These are phyloP conservation scores for Darevskia mixta DNA, from an alignment of 2,797 vertebrate genomes.

Conservation along the genomic window DNA sequence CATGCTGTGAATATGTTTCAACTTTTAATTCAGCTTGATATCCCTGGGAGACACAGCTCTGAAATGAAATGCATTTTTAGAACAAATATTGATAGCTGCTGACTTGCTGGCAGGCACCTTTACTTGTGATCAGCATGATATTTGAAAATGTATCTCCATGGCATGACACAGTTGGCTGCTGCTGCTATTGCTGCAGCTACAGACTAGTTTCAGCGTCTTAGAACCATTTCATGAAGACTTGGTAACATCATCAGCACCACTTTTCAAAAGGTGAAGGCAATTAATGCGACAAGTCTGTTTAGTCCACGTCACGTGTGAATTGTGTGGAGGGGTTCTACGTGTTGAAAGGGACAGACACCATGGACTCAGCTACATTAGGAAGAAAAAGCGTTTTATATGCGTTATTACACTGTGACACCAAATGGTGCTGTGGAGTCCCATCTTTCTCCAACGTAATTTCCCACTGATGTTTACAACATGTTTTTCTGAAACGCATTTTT, in stretches of 20 bases:
- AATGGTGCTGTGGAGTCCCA: too few relatives aligned
- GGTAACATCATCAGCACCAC: constrained; percentile 2
- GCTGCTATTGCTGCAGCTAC: background rate
- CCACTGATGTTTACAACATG: too few relatives aligned
- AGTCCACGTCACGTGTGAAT: background rate
- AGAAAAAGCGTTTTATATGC: background rate
- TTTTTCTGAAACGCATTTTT: too few relatives aligned
- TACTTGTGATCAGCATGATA: constrained; percentile 45
- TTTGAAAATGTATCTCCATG: constrained; percentile 28
- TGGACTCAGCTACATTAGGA: too few relatives aligned
- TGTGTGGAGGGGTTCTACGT: too few relatives aligned
- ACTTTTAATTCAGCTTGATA: constrained; percentile 13
- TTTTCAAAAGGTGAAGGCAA: constrained; percentile 26
- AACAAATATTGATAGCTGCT: constrained; percentile 4
- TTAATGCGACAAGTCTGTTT: background rate
- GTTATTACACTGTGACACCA: too few relatives aligned
- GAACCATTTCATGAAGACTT: background rate
- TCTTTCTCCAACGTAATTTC: too few relatives aligned
- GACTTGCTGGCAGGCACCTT: background rate
- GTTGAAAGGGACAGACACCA: too few relatives aligned
- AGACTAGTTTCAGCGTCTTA: constrained; percentile 26
- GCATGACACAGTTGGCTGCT: background rate
- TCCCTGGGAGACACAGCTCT: constrained; percentile 38
- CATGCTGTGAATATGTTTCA: constrained; percentile 41
- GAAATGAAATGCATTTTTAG: constrained; percentile 33